Evolutionary conservation across 2,113 vertebrate genomes (phyloP), one percentile per base, ranked within the genome.

Genomic region (Hypocryptadius cinnamomeus): DNA sequence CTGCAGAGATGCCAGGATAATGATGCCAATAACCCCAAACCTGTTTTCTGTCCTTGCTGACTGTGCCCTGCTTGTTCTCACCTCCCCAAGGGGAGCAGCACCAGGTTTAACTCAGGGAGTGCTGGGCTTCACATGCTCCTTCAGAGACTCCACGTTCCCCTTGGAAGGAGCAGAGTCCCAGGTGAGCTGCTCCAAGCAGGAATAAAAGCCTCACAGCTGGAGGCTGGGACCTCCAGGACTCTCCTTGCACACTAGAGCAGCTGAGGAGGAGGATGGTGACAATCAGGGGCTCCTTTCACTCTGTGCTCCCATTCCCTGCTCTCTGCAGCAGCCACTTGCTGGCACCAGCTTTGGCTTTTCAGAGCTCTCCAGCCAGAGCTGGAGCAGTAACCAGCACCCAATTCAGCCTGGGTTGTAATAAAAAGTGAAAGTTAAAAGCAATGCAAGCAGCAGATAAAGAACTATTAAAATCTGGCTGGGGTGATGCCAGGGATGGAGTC

Each of bases 341-440:
- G 88, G 92, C 81, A 53, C 39, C 61, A 33, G 70, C 74, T 63
- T 37, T 18, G 48, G 79, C 53, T 79, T 54, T 89, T 85, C 15
- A 54, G 53, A 90, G 63, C 64, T 15, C 61, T 82, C 17, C 88
- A 63, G 88, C 80, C 79, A 10, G 1, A 15, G 93, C 77, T 50
- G 54, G 40, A 54, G 68, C 35, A 59, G 87, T 33, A 92, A 95
- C 87, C 69, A 12, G 82, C 92, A 96, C 94, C 91, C 93, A 92
- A 44, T 88, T 95, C 66, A 95, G 70, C 92, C 87, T 89, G 81
- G 61, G 78, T 66, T 92, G 78, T 81, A 80, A 94, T 92, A 93
- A 96, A 94, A 94, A 96, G 88, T 57, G 70, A 87, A 81, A 86
- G 91, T 89, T 90, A 72, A 97, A 96, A 94, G 95, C 81, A 63